Base-by-base conservation (phyloP, 2,888 invertebrate species). In the Ornithoptera alexandrae region DNA sequence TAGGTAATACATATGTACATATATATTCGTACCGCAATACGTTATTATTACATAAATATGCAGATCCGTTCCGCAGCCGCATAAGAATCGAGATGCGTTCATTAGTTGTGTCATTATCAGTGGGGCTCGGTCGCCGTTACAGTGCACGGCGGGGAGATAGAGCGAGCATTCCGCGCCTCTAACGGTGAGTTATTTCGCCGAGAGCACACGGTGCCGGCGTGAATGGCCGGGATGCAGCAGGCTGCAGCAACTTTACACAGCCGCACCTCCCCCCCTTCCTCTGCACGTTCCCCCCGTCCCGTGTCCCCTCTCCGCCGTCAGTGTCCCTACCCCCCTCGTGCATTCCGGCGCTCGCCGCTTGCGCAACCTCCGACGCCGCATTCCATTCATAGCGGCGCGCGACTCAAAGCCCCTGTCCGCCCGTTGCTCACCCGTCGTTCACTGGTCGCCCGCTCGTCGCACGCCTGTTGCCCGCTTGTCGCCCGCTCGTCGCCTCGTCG, bases 121-220 rank as follows among this genome's bases (percentile, higher is more conserved):
- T 46, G 78, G 76, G 74, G 77, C 73, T 72, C 68, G 64, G 72
- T 68, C 69, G 72, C 61, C 62, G 70, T 69, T 71, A 71, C 65
- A 70, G 63, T 68, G 71, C 72, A 74, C 73, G 73, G 76, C 74
- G 71, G 76, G 63, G 84, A 88, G 87, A 88, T 89, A 90, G 89
- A 88, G 85, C 86, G 84, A 81, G 84, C 90, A 90, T 90, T 91
- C 91, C 90, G 84, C 84, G 82, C 84, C 84, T 84, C 83, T 91
- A 92, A 92, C 92, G 91, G 92, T 90, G 87, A 88, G 88, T 87
- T 90, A 90, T 91, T 90, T 91, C 85, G 92, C 90, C 84, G 88
- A 81, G 88, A 81, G 80, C 79, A 84, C 84, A 74, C 75, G 76
- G 78, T 79, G 78, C 82, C 84, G 85, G 85, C 90, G 90, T 90